Evolutionary conservation across 2,113 vertebrate species (phyloP).

Genomic region (Furnarius figulus): DNA sequence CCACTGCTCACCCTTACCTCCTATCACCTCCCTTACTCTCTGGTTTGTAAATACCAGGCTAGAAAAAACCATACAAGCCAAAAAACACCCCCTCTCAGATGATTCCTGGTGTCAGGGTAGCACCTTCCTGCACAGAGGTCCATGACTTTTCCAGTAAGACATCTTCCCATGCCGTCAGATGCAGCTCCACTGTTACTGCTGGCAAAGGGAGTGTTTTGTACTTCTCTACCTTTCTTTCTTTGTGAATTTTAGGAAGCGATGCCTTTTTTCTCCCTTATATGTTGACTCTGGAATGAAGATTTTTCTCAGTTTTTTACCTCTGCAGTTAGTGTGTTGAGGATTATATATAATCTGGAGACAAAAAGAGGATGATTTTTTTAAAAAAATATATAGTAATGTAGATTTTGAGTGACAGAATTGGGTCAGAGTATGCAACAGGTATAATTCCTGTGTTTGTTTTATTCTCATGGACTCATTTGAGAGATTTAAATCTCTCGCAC

Average conservation of each 20-base stretch:
- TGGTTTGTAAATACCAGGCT: background rate
- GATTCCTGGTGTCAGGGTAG: background rate
- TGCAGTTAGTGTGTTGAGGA: background rate
- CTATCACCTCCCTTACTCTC: background rate
- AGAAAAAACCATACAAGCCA: background rate
- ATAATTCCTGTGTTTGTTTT: background rate
- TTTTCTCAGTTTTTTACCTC: background rate
- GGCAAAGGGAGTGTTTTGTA: background rate
- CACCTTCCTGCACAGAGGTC: background rate
- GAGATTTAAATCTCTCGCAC: background rate
- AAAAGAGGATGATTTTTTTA: background rate
- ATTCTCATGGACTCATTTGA: background rate
- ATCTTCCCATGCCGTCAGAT: background rate
- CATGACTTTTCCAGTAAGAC: background rate
- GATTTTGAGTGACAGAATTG: background rate
- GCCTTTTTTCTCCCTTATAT: background rate
- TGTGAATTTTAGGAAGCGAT: background rate
- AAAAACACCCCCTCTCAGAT: background rate
- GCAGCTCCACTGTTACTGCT: background rate
- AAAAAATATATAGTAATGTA: background rate
- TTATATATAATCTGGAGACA: background rate
- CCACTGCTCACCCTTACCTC: background rate
- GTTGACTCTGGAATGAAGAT: background rate
- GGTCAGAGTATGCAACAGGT: background rate
- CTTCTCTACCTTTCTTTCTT: background rate